Percentiles rank a stretch among this genome's conserved stretches.
phyloP scores from a whole-genome alignment of 2,888 invertebrate genomes.

The Nycteola revayana region DNA sequence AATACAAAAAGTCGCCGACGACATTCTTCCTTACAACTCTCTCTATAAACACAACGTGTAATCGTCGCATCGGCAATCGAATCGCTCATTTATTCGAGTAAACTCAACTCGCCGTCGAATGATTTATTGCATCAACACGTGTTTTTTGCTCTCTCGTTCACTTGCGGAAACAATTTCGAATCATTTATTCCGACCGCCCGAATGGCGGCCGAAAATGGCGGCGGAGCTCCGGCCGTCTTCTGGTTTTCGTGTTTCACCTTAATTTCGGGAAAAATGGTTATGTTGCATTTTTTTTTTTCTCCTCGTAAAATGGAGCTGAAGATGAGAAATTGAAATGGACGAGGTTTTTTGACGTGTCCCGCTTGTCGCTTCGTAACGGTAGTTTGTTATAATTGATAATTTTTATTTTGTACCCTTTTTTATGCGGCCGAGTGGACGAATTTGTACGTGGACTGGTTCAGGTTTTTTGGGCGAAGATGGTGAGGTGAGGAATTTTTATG shows the following conservation, averaged over 20 bases:
- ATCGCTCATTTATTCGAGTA: slow-evolving; percentile 76
- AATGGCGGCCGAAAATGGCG: slow-evolving; percentile 56
- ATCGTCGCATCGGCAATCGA: slow-evolving; percentile 72
- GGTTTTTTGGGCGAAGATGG: slow-evolving; percentile 5
- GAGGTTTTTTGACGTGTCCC: slow-evolving; percentile 40
- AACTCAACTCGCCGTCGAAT: slow-evolving; percentile 68
- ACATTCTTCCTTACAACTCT: slow-evolving; percentile 74
- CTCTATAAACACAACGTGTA: slow-evolving; percentile 68
- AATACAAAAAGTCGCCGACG: slow-evolving; percentile 57
- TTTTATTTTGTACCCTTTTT: slow-evolving; percentile 17
- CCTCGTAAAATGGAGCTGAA: slow-evolving; percentile 38
- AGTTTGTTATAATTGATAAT: slow-evolving; percentile 34
- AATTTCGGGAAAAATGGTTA: slow-evolving; percentile 59
- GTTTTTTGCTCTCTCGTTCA: slow-evolving; percentile 67
- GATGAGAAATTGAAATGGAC: slow-evolving; percentile 64
- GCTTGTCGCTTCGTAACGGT: slow-evolving; percentile 41
- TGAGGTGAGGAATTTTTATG: no score
- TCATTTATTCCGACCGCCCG: slow-evolving; percentile 77
- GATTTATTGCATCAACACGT: slow-evolving; percentile 80
- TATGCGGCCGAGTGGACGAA: slow-evolving; percentile 3
- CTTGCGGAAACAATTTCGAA: slow-evolving; percentile 78
- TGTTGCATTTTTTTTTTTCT: slow-evolving; percentile 38
- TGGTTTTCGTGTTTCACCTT: slow-evolving; percentile 62
- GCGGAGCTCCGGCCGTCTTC: slow-evolving; percentile 46
- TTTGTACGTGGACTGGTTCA: slow-evolving; percentile 14